These are phyloP conservation scores for Botia almorhae DNA, from an alignment of 2,797 vertebrate species.

Conservation along the genomic window DNA sequence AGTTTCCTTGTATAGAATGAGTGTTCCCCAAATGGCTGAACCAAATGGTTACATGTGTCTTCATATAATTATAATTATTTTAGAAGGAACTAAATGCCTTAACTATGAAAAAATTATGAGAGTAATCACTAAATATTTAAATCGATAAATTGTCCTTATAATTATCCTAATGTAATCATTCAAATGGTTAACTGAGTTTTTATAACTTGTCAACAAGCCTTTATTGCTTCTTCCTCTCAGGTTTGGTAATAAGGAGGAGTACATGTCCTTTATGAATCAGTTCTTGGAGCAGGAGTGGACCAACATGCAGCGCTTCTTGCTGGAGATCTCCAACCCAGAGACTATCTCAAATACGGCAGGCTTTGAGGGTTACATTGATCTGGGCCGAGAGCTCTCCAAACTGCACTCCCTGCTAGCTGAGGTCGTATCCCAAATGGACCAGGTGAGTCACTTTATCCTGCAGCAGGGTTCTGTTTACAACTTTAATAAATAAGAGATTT, in stretches of 20 bases:
- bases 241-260: conserved; percentile 98
- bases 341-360: conserved; percentile 95
- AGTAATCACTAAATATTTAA: too few relatives aligned
- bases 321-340: conserved; percentile 98
- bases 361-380: conserved; percentile 97
- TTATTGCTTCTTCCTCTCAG: conserved; percentile 68
- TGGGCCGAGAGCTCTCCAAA: conserved; percentile 93
- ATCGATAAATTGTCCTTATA: too few relatives aligned
- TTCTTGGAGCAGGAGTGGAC: conserved; percentile 98
- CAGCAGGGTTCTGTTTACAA: neutral
- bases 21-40: too few relatives aligned
- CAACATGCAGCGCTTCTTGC: conserved; percentile 96
- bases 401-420: conserved; percentile 95
- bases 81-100: too few relatives aligned
- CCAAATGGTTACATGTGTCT: too few relatives aligned
- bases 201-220: neutral
- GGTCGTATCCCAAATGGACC: conserved; percentile 93
- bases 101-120: too few relatives aligned
- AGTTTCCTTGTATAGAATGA: too few relatives aligned
- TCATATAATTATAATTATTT: too few relatives aligned
- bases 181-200: neutral
- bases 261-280: conserved; percentile 99
- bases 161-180: too few relatives aligned
- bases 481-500: too few relatives aligned
- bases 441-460: conserved; percentile 76